Conservation (phyloP, 2,888 invertebrate species). For the Silvanus unidentatus region DNA sequence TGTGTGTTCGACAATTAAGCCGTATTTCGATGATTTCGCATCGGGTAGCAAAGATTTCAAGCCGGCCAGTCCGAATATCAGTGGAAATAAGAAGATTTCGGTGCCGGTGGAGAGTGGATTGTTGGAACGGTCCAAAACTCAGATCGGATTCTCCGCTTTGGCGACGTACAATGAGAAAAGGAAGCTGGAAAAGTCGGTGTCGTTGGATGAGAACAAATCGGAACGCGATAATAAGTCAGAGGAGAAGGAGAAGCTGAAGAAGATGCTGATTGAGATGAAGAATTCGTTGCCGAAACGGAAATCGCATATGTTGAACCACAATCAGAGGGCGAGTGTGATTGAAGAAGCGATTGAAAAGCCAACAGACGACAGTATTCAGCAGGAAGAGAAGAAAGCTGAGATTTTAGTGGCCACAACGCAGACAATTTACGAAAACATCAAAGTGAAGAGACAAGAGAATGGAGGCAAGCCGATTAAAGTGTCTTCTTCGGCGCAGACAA, state of each 20-base stretch:
- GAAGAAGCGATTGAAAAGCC: constrained; percentile 36
- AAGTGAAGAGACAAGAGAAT: constrained; percentile 39
- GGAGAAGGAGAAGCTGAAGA: constrained; percentile 58
- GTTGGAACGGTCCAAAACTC: constrained; percentile 43
- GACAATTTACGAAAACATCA: constrained; percentile 47
- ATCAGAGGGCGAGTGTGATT: constrained; percentile 37
- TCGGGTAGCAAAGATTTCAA: constrained; percentile 14
- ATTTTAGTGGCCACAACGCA: constrained; percentile 42
- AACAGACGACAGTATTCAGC: constrained; percentile 13
- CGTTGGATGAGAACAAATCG: constrained; percentile 26
- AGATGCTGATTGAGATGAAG: constrained; percentile 73
- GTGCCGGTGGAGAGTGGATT: constrained; percentile 17
- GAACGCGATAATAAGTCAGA: constrained; percentile 42
- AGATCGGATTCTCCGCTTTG: constrained; percentile 43
- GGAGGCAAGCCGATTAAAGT: constrained; percentile 47
- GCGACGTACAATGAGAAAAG: constrained; percentile 32
- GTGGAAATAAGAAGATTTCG: constrained; percentile 2
- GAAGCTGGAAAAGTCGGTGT: constrained; percentile 24
- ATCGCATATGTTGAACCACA: constrained; percentile 35
- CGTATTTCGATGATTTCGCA: constrained; percentile 44
- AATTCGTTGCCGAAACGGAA: constrained; percentile 61
- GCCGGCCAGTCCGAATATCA: constrained; percentile 16
- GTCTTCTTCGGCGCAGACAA: constrained; percentile 55
- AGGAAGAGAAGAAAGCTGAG: constrained; percentile 38
- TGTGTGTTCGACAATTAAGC: constrained; percentile 53